Evolutionary conservation across 1,140 invertebrate species (phyloP).

Genomic region (Conopomorpha cramerella): DNA sequence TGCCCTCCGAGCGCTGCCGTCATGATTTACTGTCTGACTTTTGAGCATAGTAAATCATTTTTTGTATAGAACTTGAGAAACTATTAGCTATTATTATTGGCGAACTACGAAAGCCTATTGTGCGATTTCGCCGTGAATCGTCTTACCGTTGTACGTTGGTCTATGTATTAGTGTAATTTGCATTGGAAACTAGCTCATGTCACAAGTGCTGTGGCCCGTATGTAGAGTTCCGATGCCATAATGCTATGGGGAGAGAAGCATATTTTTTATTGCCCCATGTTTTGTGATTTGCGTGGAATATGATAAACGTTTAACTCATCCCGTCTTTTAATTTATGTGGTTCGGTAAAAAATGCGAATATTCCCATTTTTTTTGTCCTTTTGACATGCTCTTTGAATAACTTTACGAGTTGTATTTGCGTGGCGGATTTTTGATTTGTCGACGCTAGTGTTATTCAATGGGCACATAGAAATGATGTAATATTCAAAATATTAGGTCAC

Average conservation of each 20-base stretch:
- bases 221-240: too few relatives aligned
- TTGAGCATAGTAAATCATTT: slow-evolving; percentile 48
- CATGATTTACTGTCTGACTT: slow-evolving; percentile 48
- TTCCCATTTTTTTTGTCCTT: not conserved
- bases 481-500: too few relatives aligned
- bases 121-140: slow-evolving; percentile 14
- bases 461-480: too few relatives aligned
- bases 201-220: too few relatives aligned
- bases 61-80: slow-evolving; percentile 49
- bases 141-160: too few relatives aligned
- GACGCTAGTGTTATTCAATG: too few relatives aligned
- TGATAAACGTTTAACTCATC: slow-evolving; percentile 10
- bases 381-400: too few relatives aligned
- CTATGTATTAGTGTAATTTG: too few relatives aligned
- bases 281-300: slow-evolving; percentile 23
- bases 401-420: too few relatives aligned
- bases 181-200: too few relatives aligned
- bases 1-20: slow-evolving; percentile 23
- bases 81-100: slow-evolving; percentile 54
- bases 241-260: too few relatives aligned
- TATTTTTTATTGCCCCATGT: slow-evolving; percentile 26
- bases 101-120: slow-evolving; percentile 31
- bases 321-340: slow-evolving; percentile 4
- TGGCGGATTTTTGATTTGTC: too few relatives aligned
- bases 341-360: slow-evolving; percentile 1